Base-by-base conservation (phyloP, 2,113 vertebrate species). In the Martes martes region DNA sequence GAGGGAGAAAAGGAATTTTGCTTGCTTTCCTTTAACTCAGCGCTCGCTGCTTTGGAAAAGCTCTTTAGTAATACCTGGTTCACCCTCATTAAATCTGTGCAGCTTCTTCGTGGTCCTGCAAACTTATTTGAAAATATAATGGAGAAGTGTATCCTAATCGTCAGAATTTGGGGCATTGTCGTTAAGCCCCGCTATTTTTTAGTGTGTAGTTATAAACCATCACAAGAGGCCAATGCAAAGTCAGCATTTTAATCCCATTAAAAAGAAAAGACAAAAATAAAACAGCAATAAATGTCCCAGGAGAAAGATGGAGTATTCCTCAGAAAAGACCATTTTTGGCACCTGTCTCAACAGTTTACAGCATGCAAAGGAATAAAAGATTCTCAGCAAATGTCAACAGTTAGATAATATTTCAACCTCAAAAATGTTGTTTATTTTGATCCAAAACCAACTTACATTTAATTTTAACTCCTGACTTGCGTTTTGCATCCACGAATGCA, bases 381-480 rank as follows among this genome's bases (percentile, higher is more conserved):
- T 92, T 95, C 88, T 96, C 94, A 65, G 85, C 67, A 65, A 96
- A 79, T 89, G 85, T 95, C 97, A 95, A 79, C 85, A 96, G 92
- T 87, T 86, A 94, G 96, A 88, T 95, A 95, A 67, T 95, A 96
- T 94, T 97, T 94, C 97, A 95, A 69, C 93, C 91, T 97, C 91
- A 63, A 74, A 97, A 92, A 86, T 65, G 55, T 91, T 97, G 59
- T 65, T 85, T 88, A 65, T 89, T 96, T 81, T 85, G 81, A 59
- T 96, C 71, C 88, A 73, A 95, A 94, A 80, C 88, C 90, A 95
- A 95, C 69, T 94, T 96, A 78, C 59, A 74, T 90, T 91, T 91
- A 80, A 91, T 57, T 93, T 94, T 91, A 96, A 96, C 65, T 79
- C 59, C 36, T 71, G 69, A 55, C 52, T 85, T 67, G 76, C 14